Evolutionary conservation across 2,888 invertebrate species (phyloP), one percentile per base, ranked within the genome.

Genomic region (Leucoma salicis): DNA sequence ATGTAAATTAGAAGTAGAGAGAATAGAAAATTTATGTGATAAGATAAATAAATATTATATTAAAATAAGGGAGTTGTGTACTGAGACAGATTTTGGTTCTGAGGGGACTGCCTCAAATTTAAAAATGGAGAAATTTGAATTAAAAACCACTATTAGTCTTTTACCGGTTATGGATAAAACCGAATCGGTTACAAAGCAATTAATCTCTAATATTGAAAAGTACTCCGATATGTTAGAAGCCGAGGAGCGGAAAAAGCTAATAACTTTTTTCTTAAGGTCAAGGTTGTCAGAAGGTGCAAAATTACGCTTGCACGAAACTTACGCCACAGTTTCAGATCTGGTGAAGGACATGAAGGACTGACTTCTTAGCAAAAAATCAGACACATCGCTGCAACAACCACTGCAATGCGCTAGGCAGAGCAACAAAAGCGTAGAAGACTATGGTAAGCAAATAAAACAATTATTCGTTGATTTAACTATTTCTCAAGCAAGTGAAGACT

Each of bases 281-380:
- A 25, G 25, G 11, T 25, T 25, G 25, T 25, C 25, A 6, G 25
- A 25, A 25, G 8, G 25, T 25, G 25, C 25, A 25, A 25, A 25
- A 2, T 10, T 25, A 25, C 4, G 10, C 25, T n/a, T 16, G 16
- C 16, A 16, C 16, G 16, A 16, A 16, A 16, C 16, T 16, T 16
- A 16, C 6, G 16, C 16, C 6, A 16, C 16, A 16, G 16, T 16
- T 16, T 16, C 14, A 14, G 39, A 8, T 7, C 38, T n/a, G 10
- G 28, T 29, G 25, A 32, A 31, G 14, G 29, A 31, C 14, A 31
- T 31, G 29, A 31, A 31, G 29, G 29, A 31, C 29, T 14, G 29
- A 31, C 29, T 31, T 31, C 29, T 31, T 6, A 31, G 29, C 8
- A 14, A 14, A 31, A 31, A 14, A 31, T 31, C 14, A 8, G 29